These are phyloP conservation scores for Leistus spinibarbis DNA, from an alignment of 2,888 invertebrate genomes.

Conservation along the genomic window DNA sequence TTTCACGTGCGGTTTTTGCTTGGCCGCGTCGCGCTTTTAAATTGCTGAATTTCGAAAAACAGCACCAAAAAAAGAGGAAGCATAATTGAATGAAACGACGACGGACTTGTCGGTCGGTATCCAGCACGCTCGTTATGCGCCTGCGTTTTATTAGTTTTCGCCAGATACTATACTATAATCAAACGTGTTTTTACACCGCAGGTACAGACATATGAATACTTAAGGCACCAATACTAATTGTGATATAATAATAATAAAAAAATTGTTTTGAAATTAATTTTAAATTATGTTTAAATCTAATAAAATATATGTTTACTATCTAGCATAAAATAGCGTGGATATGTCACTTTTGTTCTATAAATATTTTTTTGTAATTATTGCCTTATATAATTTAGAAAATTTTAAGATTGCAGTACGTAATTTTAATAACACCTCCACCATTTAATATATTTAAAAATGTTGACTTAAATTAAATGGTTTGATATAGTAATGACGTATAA, in stretches of 20 bases:
- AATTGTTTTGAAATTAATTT: too few species aligned
- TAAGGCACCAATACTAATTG: too few species aligned
- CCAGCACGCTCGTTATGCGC: neutral
- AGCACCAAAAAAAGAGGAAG: conserved; percentile 28
- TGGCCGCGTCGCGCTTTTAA: conserved; percentile 1
- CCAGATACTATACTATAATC: neutral
- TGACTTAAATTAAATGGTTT: too few species aligned
- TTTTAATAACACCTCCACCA: neutral
- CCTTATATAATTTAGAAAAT: neutral
- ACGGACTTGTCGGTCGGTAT: neutral
- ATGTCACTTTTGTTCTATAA: too few species aligned
- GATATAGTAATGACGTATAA: neutral
- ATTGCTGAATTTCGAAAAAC: conserved; percentile 2
- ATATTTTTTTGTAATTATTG: too few species aligned
- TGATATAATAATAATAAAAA: too few species aligned
- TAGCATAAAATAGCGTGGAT: too few species aligned
- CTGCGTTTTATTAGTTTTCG: neutral
- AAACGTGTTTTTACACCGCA: neutral
- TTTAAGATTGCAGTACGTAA: neutral
- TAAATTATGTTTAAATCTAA: too few species aligned
- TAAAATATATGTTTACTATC: too few species aligned
- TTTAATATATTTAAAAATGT: neutral
- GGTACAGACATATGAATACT: too few species aligned
- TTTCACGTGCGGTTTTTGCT: conserved; percentile 6
- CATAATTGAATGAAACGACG: conserved; percentile 32